phyloP scores from a whole-genome alignment of 2,113 vertebrate genomes.

The Sclerurus mexicanus region DNA sequence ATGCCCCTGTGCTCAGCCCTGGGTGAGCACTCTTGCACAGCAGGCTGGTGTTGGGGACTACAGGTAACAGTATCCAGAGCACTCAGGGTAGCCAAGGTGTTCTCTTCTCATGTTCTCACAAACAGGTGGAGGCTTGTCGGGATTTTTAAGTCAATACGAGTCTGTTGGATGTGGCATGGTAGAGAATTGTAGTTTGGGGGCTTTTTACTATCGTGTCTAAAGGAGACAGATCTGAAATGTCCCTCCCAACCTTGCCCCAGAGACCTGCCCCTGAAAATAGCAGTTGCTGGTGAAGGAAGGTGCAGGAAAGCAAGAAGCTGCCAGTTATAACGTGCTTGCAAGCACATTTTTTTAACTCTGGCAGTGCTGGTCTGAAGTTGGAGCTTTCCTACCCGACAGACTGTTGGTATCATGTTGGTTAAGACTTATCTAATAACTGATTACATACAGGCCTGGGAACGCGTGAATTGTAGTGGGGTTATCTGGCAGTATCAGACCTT shows the following conservation, averaged over 20 bases:
- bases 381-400: background rate
- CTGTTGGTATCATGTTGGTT: fast-evolving
- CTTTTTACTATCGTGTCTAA: background rate
- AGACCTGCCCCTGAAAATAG: background rate
- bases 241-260: background rate
- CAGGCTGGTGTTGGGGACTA: fast-evolving
- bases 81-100: no score
- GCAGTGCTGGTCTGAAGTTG: background rate
- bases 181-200: background rate
- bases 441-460: fast-evolving
- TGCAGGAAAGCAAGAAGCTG: background rate
- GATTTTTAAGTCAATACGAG: background rate
- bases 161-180: fast-evolving
- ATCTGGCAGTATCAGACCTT: background rate
- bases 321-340: background rate
- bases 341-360: background rate
- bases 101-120: fast-evolving
- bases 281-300: background rate
- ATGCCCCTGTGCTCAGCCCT: fast-evolving
- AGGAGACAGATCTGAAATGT: background rate
- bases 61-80: no score
- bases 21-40: background rate
- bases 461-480: background rate
- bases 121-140: background rate
- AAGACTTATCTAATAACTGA: background rate